Evolutionary conservation across 2,113 vertebrate genomes (phyloP).

Genomic region (Gambusia affinis): DNA sequence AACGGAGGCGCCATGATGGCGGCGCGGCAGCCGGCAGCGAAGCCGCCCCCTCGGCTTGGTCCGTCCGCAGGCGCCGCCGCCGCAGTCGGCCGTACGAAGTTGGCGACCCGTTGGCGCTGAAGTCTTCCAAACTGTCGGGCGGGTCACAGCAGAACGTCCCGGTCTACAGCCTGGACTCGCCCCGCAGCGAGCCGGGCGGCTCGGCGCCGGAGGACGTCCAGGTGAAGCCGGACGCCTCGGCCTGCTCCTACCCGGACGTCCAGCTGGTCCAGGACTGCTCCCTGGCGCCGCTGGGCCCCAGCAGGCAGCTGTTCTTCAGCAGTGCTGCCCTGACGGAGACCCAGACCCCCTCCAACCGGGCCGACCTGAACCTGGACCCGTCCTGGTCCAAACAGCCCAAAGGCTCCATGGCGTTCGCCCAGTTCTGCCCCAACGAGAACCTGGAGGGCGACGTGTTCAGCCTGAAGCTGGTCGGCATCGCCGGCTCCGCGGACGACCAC

Average conservation of each 20-base stretch:
- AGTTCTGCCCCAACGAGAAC: conserved; percentile 36
- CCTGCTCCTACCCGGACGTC: conserved; percentile 37
- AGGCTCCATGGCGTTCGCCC: neutral
- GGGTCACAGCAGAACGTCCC: conserved; percentile 1
- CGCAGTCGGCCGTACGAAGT: conserved; percentile 15
- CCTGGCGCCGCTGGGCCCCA: neutral
- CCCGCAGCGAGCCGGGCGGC: conserved; percentile 26
- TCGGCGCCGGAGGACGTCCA: conserved; percentile 1
- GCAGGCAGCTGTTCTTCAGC: conserved; percentile 27
- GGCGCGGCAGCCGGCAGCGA: conserved; percentile 1
- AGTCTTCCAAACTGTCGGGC: neutral
- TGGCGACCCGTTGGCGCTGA: neutral
- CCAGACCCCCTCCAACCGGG: neutral
- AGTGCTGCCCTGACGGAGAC: conserved; percentile 23
- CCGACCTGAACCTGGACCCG: conserved; percentile 7
- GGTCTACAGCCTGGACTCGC: conserved; percentile 48
- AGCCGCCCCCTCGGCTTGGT: fast-evolving
- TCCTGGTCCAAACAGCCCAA: conserved; percentile 54
- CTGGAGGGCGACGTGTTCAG: conserved; percentile 40
- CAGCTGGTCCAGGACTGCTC: conserved; percentile 50
- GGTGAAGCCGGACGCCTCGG: conserved; percentile 16
- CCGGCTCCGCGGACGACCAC: conserved; percentile 45
- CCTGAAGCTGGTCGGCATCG: conserved; percentile 58
- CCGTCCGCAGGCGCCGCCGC: conserved; percentile 10
- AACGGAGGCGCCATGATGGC: neutral